Evolutionary conservation across 2,888 invertebrate genomes (phyloP).

Genomic region (Habroteleia sp.): DNA sequence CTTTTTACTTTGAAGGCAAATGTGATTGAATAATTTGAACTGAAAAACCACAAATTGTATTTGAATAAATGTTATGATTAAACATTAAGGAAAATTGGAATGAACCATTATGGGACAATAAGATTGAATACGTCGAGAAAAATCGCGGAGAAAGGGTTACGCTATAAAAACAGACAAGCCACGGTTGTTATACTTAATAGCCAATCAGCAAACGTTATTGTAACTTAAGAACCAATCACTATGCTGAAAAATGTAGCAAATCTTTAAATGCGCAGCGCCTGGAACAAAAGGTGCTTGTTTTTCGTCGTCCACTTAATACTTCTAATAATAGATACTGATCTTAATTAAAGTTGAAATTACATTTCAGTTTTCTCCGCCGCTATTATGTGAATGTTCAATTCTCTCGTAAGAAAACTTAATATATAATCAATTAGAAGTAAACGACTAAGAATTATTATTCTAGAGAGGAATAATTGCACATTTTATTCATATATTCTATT

Average conservation of each 20-base stretch:
- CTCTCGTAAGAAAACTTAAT: not conserved
- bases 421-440: slow-evolving; percentile 1
- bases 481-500: too few species aligned
- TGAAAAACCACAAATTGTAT: not conserved
- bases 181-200: slow-evolving; percentile 40
- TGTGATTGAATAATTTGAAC: too few species aligned
- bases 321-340: slow-evolving; percentile 24
- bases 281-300: slow-evolving; percentile 18
- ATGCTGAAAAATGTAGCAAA: slow-evolving; percentile 39
- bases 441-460: too few species aligned
- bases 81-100: slow-evolving; percentile 3
- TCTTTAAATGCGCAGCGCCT: slow-evolving; percentile 26
- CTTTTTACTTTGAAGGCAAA: too few species aligned
- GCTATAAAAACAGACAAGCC: slow-evolving; percentile 22
- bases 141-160: not conserved
- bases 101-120: slow-evolving; percentile 5
- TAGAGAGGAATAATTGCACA: too few species aligned
- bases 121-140: slow-evolving; percentile 20
- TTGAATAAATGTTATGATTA: slow-evolving; percentile 5
- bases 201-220: slow-evolving; percentile 32
- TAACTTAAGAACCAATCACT: slow-evolving; percentile 30
- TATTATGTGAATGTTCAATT: not conserved
- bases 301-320: slow-evolving; percentile 21
- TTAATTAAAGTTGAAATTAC: slow-evolving; percentile 32
- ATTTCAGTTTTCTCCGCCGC: slow-evolving; percentile 6